Evolutionary conservation across 23 tunicate species (phyloP), one percentile per base, ranked within the genome.

Genomic region (Halocynthia roretzi): DNA sequence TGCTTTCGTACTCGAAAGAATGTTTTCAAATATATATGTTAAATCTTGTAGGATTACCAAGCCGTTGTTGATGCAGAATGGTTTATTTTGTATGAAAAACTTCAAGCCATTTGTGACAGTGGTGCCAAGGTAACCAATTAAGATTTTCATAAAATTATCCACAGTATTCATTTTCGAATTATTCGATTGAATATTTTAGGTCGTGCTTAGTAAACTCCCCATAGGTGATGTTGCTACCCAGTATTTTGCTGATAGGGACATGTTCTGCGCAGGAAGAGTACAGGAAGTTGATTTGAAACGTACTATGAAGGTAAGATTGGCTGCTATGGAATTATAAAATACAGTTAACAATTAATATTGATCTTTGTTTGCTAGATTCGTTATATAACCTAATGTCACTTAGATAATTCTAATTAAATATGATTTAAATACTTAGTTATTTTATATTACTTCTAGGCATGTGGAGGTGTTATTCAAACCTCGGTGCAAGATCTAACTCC

Each of bases 191-290:
- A 11, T 55, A 11, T 78, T 78, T 69, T 55, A 86, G 91, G 87
- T 88, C 73, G 99, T 94, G 14, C 82, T 94, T 10, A 83, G 90
- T 61, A 94, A 88, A 58, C 82, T 94, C 10, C 99, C 99, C 0
- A 94, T 94, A 53, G 99, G 99, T 40, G 99, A 94, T 81, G 99
- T 94, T 9, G 99, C 99, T 18, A 94, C 99, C 19, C 99, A 94
- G 61, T 94, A 84, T 82, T 94, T 94, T 67, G 99, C 99, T 56
- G 99, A 94, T 60, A 86, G 95, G 20, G 99, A 87, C 64, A 94
- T 89, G 96, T 94, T 94, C 56, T 94, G 99, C 82, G 99, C 99
- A 75, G 99, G 99, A 10, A 65, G 99, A 74, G 99, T 94, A n/a
- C 72, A 84, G 1, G 79, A 88, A 77, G 87, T 76, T 67, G 99